Conservation (phyloP, 2,113 vertebrate genomes). For the Dendropsophus ebraccatus region DNA sequence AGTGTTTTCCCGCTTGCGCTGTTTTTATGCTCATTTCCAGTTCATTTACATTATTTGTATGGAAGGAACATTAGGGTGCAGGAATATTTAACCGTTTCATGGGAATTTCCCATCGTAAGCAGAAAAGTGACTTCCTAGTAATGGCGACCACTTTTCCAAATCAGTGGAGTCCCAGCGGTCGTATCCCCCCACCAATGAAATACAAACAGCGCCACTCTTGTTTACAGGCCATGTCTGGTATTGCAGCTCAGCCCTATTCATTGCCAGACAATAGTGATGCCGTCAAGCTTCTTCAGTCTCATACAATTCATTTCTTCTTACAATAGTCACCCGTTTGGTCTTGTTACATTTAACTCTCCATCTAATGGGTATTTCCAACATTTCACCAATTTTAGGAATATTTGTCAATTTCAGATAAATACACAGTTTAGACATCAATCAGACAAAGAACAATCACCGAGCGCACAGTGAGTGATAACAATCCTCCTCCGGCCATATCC, state of each 20-base stretch:
- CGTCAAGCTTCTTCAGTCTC: not conserved
- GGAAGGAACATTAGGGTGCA: not conserved
- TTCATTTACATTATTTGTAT: not conserved
- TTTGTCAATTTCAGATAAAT: not conserved
- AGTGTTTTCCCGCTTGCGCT: not conserved
- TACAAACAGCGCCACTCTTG: not conserved
- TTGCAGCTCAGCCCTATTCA: not conserved
- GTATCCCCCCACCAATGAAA: no score
- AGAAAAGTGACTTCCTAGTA: not conserved
- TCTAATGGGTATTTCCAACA: not conserved
- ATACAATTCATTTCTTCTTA: not conserved
- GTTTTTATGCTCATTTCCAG: not conserved
- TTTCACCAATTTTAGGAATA: not conserved
- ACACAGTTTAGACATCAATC: not conserved
- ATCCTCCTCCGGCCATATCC: not conserved
- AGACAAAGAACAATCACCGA: not conserved
- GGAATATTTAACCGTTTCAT: not conserved
- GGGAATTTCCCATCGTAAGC: no score
- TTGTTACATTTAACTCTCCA: not conserved
- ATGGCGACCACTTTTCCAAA: not conserved
- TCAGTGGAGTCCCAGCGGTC: no score
- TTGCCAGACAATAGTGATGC: not conserved
- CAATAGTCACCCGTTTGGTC: not conserved
- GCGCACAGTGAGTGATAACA: no score
- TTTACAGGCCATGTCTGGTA: not conserved